These are phyloP conservation scores for Okapia johnstoni DNA, from an alignment of 2,113 vertebrate genomes.

Conservation along the genomic window DNA sequence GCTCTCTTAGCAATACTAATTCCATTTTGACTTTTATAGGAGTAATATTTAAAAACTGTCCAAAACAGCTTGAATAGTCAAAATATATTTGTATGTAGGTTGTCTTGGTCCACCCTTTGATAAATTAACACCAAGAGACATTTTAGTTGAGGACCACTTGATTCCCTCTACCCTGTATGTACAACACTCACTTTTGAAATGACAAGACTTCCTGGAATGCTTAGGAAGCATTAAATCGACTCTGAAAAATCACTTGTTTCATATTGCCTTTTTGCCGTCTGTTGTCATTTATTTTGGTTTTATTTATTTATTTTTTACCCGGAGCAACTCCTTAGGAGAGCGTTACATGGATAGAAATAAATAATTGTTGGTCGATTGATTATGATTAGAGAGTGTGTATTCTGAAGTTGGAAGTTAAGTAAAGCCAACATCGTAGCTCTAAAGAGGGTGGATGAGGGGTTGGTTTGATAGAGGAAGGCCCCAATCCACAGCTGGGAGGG, in stretches of 20 bases:
- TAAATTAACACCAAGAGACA: slow-evolving; percentile 22
- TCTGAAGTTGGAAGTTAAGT: slow-evolving; percentile 43
- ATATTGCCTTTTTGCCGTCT: slow-evolving; percentile 22
- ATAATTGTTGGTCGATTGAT: slow-evolving; percentile 31
- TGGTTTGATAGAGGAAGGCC: slow-evolving; percentile 53
- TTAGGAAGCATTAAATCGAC: slow-evolving; percentile 34
- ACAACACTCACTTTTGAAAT: slow-evolving; percentile 35
- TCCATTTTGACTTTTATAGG: not conserved
- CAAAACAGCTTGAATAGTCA: not conserved
- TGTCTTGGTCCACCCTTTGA: not conserved
- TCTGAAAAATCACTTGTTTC: slow-evolving; percentile 40
- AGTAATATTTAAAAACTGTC: not conserved
- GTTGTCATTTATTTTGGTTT: slow-evolving; percentile 18
- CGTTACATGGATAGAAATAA: slow-evolving; percentile 2
- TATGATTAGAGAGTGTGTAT: slow-evolving; percentile 29
- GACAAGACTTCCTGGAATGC: slow-evolving; percentile 6
- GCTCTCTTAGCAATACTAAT: not conserved
- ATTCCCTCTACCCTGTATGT: not conserved
- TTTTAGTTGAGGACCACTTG: slow-evolving; percentile 42
- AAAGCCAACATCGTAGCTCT: slow-evolving; percentile 11
- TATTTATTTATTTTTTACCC: not conserved
- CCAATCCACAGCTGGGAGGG: not conserved
- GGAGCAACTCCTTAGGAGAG: slow-evolving; percentile 28
- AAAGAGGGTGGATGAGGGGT: not conserved
- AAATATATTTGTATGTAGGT: not conserved